Evolutionary conservation across 2,113 vertebrate genomes (phyloP).

Genomic region (Dissostichus mawsoni): DNA sequence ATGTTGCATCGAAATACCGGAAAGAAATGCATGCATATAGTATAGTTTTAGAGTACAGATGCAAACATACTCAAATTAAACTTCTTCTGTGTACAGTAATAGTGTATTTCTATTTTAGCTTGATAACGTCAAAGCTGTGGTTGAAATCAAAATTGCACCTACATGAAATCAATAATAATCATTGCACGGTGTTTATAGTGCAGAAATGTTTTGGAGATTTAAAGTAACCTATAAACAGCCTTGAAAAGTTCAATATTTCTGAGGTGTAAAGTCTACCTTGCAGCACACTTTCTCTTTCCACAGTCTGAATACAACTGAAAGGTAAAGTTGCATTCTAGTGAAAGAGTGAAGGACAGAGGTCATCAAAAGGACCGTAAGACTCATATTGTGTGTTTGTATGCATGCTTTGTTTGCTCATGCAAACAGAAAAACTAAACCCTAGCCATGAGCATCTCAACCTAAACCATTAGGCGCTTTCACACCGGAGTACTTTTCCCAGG

Average conservation of each 20-base stretch:
- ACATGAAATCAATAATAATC: not conserved
- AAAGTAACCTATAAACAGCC: not conserved
- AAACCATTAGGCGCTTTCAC: slow-evolving; percentile 11
- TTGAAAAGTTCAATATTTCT: not conserved
- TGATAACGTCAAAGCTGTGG: not conserved
- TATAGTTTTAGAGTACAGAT: not conserved
- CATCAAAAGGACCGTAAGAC: not conserved
- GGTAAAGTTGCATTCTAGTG: not conserved
- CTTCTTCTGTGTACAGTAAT: too few species aligned
- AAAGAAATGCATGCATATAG: not conserved
- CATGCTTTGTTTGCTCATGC: not conserved
- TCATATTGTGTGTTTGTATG: too few species aligned
- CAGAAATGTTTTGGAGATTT: not conserved
- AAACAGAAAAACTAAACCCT: slow-evolving; percentile 7
- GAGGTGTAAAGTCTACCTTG: not conserved
- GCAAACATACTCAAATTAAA: too few species aligned
- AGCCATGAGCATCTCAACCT: slow-evolving; percentile 44
- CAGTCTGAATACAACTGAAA: slow-evolving; percentile 2
- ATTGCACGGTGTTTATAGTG: not conserved
- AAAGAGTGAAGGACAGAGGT: not conserved
- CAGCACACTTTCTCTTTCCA: not conserved
- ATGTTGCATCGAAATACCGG: not conserved
- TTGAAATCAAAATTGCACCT: not conserved
- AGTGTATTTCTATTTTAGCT: not conserved
- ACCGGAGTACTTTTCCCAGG: too few species aligned